Conservation (phyloP, 1,140 invertebrate species). For the Hydropsyche tenuis region DNA sequence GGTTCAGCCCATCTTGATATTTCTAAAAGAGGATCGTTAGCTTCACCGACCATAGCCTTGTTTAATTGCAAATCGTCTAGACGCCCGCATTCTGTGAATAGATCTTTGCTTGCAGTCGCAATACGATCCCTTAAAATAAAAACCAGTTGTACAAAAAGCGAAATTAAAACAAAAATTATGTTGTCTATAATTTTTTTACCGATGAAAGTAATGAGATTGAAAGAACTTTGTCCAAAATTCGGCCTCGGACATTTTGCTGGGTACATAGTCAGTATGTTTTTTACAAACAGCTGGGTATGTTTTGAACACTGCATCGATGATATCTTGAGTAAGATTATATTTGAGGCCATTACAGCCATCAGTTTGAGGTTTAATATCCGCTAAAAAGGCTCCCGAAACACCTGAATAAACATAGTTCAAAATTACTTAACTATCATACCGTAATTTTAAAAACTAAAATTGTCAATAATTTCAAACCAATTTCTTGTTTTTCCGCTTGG, state of each 20-base stretch:
- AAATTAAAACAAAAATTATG: background rate
- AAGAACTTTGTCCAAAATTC: constrained; percentile 99
- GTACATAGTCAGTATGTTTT: constrained; percentile 97
- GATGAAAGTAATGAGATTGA: constrained; percentile 99
- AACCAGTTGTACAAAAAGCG: constrained; percentile 1
- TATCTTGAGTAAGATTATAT: constrained; percentile 96
- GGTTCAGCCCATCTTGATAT: constrained; percentile 56
- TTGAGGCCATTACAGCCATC: constrained; percentile 97
- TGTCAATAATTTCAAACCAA: constrained; percentile 67
- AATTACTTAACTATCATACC: constrained; percentile 30
- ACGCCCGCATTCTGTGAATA: constrained; percentile 97
- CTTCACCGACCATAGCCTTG: constrained; percentile 78
- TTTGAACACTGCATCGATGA: constrained; percentile 98
- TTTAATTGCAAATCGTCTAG: constrained; percentile 89
- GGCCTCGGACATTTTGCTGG: constrained; percentile 91
- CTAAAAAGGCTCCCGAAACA: constrained; percentile 87
- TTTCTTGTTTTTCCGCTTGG: constrained; percentile 78
- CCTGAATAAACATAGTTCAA: constrained; percentile 58
- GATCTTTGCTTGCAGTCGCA: constrained; percentile 85
- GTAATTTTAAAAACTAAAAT: background rate
- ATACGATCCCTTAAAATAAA: constrained; percentile 78
- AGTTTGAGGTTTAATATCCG: constrained; percentile 95
- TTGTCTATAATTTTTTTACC: constrained; percentile 54
- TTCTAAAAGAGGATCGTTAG: constrained; percentile 82
- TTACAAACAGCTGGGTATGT: constrained; percentile 98